Evolutionary conservation across 2,888 invertebrate species (phyloP).

Genomic region (Agapetus fuscipes): DNA sequence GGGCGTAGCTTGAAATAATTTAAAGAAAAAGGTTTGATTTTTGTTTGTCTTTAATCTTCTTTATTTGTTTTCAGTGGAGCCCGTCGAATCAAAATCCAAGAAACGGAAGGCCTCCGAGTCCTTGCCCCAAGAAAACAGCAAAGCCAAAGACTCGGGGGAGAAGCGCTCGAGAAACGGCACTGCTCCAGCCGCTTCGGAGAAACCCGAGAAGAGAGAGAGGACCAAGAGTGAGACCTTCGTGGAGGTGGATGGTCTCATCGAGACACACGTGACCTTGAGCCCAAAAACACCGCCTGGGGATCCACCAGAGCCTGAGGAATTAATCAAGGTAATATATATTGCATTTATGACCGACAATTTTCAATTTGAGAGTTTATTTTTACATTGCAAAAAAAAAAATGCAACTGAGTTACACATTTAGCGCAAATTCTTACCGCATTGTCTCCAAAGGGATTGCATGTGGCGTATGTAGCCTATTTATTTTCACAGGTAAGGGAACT

Average conservation of each 20-base stretch:
- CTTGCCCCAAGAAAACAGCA: slow-evolving; percentile 37
- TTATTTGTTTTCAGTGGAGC: slow-evolving; percentile 13
- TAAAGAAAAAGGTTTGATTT: neutral
- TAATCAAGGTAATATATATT: slow-evolving; percentile 56
- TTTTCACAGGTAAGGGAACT: too few species aligned
- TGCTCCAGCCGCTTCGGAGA: slow-evolving; percentile 28
- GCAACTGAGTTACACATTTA: too few species aligned
- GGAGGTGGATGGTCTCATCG: slow-evolving; percentile 61
- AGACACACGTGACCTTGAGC: slow-evolving; percentile 67
- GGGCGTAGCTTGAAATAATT: too few species aligned
- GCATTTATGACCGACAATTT: neutral
- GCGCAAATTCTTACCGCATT: too few species aligned
- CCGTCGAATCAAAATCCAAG: slow-evolving; percentile 31
- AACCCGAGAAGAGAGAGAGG: slow-evolving; percentile 11
- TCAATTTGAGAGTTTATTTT: neutral
- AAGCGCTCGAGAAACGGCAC: slow-evolving; percentile 27
- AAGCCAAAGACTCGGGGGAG: slow-evolving; percentile 26
- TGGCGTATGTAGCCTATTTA: too few species aligned
- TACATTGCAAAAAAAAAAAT: too few species aligned
- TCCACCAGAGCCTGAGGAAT: slow-evolving; percentile 86
- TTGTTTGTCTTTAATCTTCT: neutral
- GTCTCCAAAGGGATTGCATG: too few species aligned
- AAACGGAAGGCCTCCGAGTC: slow-evolving; percentile 32
- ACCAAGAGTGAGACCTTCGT: slow-evolving; percentile 39
- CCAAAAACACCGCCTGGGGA: slow-evolving; percentile 74